These are phyloP conservation scores for Dryobates pubescens DNA, from an alignment of 2,797 vertebrate species.

Conservation along the genomic window DNA sequence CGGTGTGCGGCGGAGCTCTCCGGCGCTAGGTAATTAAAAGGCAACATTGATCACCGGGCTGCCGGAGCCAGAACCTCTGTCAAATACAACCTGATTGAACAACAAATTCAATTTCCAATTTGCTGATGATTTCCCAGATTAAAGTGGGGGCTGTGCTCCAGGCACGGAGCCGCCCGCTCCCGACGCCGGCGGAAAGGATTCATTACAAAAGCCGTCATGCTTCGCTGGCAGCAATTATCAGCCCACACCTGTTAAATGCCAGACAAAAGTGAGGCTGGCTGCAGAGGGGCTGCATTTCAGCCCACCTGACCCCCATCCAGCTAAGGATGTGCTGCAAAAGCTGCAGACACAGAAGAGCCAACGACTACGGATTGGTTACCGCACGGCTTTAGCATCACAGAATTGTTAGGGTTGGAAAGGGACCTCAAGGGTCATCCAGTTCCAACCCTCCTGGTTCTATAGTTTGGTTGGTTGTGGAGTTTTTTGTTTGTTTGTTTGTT, in stretches of 20 bases:
- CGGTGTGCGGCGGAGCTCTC: neutral
- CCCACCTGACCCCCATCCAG: neutral
- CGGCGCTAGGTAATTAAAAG: neutral
- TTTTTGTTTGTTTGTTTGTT: too few species aligned
- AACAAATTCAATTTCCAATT: conserved; percentile 33
- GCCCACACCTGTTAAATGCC: conserved; percentile 9
- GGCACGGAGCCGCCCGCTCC: neutral
- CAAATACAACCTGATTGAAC: conserved; percentile 4
- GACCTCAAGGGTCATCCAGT: too few species aligned
- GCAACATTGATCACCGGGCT: neutral
- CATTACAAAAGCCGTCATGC: conserved; percentile 32
- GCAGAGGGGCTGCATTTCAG: conserved; percentile 11
- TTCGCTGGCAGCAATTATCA: conserved; percentile 33
- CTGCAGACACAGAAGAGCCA: neutral
- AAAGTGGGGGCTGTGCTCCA: neutral
- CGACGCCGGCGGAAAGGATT: neutral
- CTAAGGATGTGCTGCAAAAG: neutral
- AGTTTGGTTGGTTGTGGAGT: too few species aligned
- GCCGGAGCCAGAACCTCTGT: neutral
- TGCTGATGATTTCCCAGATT: conserved; percentile 29
- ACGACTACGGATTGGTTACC: neutral
- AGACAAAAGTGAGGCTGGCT: neutral
- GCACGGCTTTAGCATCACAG: neutral
- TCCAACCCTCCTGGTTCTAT: too few species aligned
- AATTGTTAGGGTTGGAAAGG: too few species aligned